Percentiles rank a stretch among this genome's conserved stretches.
phyloP scores from a whole-genome alignment of 1,140 invertebrate species.

The Druon quercuslanigerum region DNA sequence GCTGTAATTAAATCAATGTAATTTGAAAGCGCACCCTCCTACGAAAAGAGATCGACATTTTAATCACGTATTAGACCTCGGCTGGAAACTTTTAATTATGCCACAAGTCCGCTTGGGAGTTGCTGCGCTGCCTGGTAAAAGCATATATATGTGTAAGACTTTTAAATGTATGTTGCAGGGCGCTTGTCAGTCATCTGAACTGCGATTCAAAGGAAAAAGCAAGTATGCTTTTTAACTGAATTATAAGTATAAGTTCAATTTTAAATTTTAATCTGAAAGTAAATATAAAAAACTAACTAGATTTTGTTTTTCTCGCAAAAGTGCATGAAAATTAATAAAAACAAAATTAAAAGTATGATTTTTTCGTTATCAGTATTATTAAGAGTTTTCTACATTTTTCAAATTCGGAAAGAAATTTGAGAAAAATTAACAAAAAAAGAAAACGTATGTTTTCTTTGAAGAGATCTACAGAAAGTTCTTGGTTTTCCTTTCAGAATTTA shows the following conservation, averaged over 20 bases:
- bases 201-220: background rate
- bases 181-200: slow-evolving; percentile 10
- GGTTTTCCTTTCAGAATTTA: too few species aligned
- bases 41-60: slow-evolving; percentile 30
- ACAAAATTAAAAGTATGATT: too few species aligned
- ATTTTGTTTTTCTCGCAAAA: too few species aligned
- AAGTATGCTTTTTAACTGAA: background rate
- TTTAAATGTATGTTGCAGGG: background rate
- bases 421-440: too few species aligned
- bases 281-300: too few species aligned
- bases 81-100: slow-evolving; percentile 23
- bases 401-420: too few species aligned
- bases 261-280: background rate
- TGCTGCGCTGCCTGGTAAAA: background rate
- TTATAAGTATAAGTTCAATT: slow-evolving; percentile 11
- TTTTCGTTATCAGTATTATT: too few species aligned
- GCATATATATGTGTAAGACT: background rate
- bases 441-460: too few species aligned
- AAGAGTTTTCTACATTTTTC: too few species aligned
- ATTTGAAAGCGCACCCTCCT: slow-evolving; percentile 13
- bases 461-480: too few species aligned
- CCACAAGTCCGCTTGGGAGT: slow-evolving; percentile 13
- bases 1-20: slow-evolving; percentile 17
- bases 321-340: background rate
- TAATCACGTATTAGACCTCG: slow-evolving; percentile 29